Evolutionary conservation across 1,140 invertebrate species (phyloP).

Genomic region (Phocides pigmalion): DNA sequence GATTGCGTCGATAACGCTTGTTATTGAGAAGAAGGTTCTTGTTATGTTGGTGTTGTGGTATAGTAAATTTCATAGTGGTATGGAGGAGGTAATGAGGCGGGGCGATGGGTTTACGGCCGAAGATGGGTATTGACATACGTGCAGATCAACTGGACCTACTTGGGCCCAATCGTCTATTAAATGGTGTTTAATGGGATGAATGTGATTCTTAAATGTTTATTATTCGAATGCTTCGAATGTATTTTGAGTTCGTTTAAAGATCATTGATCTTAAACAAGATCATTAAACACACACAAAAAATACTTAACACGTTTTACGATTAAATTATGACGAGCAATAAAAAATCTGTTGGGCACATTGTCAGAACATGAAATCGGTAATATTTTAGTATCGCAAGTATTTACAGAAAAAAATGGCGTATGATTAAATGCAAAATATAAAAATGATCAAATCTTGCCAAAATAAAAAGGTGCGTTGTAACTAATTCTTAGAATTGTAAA

Average conservation of each 20-base stretch:
- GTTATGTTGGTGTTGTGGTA: slow-evolving; percentile 54
- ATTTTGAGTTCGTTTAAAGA: slow-evolving; percentile 14
- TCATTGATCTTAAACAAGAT: slow-evolving; percentile 27
- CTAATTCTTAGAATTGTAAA: background rate
- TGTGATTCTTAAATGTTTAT: slow-evolving; percentile 32
- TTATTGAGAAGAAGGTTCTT: slow-evolving; percentile 69
- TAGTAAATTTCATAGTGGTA: slow-evolving; percentile 71
- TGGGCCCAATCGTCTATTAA: slow-evolving; percentile 24
- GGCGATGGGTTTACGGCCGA: slow-evolving; percentile 70
- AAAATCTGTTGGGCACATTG: slow-evolving; percentile 24
- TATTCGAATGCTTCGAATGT: slow-evolving; percentile 8
- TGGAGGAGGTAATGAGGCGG: slow-evolving; percentile 77
- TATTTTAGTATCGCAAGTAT: slow-evolving; percentile 25
- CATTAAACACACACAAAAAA: slow-evolving; percentile 29
- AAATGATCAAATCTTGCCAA: background rate
- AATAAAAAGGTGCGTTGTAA: background rate
- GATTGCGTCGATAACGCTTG: slow-evolving; percentile 74
- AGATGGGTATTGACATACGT: slow-evolving; percentile 46
- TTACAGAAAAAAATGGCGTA: background rate
- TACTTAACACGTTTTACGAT: slow-evolving; percentile 30
- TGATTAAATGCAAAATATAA: background rate
- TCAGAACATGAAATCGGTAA: slow-evolving; percentile 30
- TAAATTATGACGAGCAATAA: slow-evolving; percentile 18
- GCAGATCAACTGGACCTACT: slow-evolving; percentile 17
- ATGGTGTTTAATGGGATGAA: slow-evolving; percentile 35